Evolutionary conservation across 2,888 invertebrate genomes (phyloP), one percentile per base, ranked within the genome.

Genomic region (Hermaeophaga mercurialis): DNA sequence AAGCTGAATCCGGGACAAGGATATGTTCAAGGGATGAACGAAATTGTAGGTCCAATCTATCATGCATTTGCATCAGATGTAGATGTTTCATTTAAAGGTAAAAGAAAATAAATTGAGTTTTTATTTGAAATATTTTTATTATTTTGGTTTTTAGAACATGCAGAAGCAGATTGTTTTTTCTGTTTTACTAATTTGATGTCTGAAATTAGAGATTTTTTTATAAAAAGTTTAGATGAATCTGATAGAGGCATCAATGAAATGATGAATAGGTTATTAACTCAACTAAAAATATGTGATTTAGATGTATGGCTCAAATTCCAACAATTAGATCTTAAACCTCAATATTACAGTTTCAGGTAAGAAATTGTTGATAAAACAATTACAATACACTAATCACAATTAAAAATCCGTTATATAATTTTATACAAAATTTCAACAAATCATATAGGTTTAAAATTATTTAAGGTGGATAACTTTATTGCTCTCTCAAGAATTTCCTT

Each of bases 11-110:
- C 97, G 0, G 98, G 98, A 0, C 96, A 97, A 74, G 90, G 96
- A 8, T 93, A 94, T 73, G 94, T 94, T 1, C 93, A 98, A 80
- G 99, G 99, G 49, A 99, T 99, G 98, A 99, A 99, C 80, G 99
- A 99, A 80, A 96, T 99, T 68, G 89, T 99, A 38, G 99, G 97
- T 0, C 98, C 98, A 5, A 94, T 99, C 70, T 99, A 99, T 80
- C 96, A 96, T 78, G 90, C 94, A 0, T 94, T 99, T 78, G 97
- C 98, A 5, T 90, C 89, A 15, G 95, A 98, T 80, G 85, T 91
- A 0, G 86, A 94, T 75, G 75, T 82, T 19, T 83, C 86, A 46
- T 92, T 87, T 82, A 83, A 91, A 82, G 86, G 94, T 94, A 75
- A 41, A 7, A 18, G 14, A 9, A 8, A n/a, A 15, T 47, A 38